phyloP scores from a whole-genome alignment of 2,113 vertebrate genomes.

The Limnothrissa miodon region DNA sequence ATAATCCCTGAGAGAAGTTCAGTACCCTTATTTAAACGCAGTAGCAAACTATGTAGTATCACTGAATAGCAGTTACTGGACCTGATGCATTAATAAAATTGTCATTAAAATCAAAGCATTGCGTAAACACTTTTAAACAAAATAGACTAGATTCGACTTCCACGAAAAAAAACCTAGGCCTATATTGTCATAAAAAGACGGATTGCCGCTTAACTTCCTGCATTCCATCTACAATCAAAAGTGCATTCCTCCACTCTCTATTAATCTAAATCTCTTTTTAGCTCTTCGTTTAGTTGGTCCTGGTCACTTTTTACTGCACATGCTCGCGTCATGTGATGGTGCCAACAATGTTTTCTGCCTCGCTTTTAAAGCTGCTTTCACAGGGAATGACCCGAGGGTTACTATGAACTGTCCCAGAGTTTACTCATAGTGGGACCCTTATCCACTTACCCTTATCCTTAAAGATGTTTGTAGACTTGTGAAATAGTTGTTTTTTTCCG shows the following conservation, averaged over 20 bases:
- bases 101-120: background rate
- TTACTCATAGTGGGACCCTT: too few species aligned
- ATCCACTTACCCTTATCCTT: too few species aligned
- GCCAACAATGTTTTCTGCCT: conserved; percentile 1
- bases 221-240: background rate
- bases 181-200: background rate
- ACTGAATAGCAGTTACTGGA: background rate
- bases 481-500: too few species aligned
- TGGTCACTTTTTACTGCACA: background rate
- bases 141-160: background rate
- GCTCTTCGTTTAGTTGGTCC: background rate
- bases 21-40: background rate
- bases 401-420: background rate
- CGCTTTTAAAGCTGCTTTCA: background rate
- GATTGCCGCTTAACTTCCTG: background rate
- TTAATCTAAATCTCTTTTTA: background rate
- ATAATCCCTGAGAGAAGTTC: background rate
- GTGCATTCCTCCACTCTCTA: background rate
- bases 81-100: background rate
- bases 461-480: too few species aligned
- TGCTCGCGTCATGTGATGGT: background rate
- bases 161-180: background rate
- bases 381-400: background rate
- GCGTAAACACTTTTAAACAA: background rate
- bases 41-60: background rate